Percentiles rank a stretch among this genome's conserved stretches.
phyloP scores from a whole-genome alignment of 2,888 invertebrate genomes.

The Luffia ferchaultella region DNA sequence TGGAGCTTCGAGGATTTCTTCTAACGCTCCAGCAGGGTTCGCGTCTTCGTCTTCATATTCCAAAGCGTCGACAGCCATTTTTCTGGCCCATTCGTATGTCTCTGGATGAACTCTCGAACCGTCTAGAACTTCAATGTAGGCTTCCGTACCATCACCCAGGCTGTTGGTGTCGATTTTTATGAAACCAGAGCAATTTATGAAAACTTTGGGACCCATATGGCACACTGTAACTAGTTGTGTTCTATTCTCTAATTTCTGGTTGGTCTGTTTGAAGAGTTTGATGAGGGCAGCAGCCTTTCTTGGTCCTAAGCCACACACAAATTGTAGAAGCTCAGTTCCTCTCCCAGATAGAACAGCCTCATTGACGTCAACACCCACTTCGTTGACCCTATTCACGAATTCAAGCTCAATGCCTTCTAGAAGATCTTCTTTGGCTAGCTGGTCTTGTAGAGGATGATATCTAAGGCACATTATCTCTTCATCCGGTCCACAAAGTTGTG shows the following conservation, averaged over 20 bases:
- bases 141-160: slow-evolving; percentile 92
- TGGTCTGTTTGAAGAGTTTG: slow-evolving; percentile 88
- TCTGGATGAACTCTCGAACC: slow-evolving; percentile 99
- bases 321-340: slow-evolving; percentile 90
- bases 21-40: slow-evolving; percentile 95
- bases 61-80: slow-evolving; percentile 99
- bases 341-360: slow-evolving; percentile 89
- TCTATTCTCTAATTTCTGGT: slow-evolving; percentile 91
- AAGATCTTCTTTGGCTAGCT: slow-evolving; percentile 84
- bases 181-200: slow-evolving; percentile 99
- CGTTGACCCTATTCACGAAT: slow-evolving; percentile 94
- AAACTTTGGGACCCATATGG: slow-evolving; percentile 98
- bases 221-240: slow-evolving; percentile 95
- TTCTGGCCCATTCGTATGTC: slow-evolving; percentile 99
- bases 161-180: slow-evolving; percentile 98
- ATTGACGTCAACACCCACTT: slow-evolving; percentile 98
- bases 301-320: slow-evolving; percentile 96
- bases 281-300: slow-evolving; percentile 90
- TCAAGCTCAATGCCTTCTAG: slow-evolving; percentile 87
- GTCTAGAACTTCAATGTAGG: slow-evolving; percentile 95
- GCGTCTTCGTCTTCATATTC: slow-evolving; percentile 98
- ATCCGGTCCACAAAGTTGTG: slow-evolving; percentile 94
- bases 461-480: slow-evolving; percentile 96
- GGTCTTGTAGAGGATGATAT: slow-evolving; percentile 88
- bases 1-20: slow-evolving; percentile 96